Evolutionary conservation across 1,140 invertebrate species (phyloP), one percentile per base, ranked within the genome.

Genomic region (Helicorthomorpha holstii): DNA sequence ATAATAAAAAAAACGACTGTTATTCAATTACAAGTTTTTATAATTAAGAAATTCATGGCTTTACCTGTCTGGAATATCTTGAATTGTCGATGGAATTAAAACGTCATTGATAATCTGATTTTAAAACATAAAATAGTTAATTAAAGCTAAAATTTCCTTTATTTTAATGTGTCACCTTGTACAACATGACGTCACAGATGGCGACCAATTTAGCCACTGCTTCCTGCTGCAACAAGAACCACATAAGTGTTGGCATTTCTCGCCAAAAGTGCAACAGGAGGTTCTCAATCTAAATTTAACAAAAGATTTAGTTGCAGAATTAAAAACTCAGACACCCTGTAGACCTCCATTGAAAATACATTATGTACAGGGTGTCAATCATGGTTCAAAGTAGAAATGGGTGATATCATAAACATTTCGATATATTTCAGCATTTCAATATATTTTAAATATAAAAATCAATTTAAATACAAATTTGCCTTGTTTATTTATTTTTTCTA

Each of bases 181-280:
- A 75, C 12, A 75, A 59, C 25, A 75, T 73, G 27, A 66, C 66
- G 58, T 75, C 74, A 60, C 73, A 75, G 3, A 73, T 66, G 3
- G 69, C 73, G 3, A 75, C 68, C 34, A 75, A 57, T 54, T 68
- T 69, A 4, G 72, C 64, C 1, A 74, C 59, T 12, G 65, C 60
- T 51, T 65, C 60, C 24, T 58, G 61, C 49, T 64, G 61, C 22
- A 75, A 56, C 12, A 73, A 63, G 16, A 67, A 62, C 1, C 65
- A 55, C 22, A 75, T 63, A 61, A 74, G 73, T 14, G 57, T 57
- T n/a, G 74, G 73, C 65, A 75, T 73, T 2, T 71, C 72, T 60
- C 73, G 71, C 74, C 74, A 75, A 59, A 75, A 75, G 57, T 75
- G 72, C 2, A 72, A 55, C 19, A 75, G 55, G 57, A 74, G 69